These are phyloP conservation scores for Gymnobelideus leadbeateri DNA, from an alignment of 2,113 vertebrate species.

Conservation along the genomic window DNA sequence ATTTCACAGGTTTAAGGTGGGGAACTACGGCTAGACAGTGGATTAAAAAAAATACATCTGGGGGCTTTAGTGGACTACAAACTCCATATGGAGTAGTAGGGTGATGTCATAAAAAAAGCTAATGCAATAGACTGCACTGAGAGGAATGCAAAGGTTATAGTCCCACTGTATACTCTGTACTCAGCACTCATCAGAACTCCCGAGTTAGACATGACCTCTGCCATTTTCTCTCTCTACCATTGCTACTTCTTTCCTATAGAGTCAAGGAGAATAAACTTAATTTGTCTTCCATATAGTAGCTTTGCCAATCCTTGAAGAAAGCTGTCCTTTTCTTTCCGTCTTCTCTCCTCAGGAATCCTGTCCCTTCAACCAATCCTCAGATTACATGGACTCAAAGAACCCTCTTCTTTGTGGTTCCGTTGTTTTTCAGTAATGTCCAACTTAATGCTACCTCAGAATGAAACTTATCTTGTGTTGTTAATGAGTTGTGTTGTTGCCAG, in stretches of 20 bases:
- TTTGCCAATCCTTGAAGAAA: background rate
- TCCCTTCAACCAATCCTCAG: background rate
- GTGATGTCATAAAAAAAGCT: background rate
- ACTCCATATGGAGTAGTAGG: background rate
- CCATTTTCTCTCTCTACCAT: background rate
- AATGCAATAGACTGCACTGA: background rate
- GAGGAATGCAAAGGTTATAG: background rate
- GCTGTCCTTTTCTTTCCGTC: background rate
- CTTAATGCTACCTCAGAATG: background rate
- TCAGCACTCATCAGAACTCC: background rate
- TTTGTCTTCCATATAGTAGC: background rate
- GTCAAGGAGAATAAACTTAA: background rate
- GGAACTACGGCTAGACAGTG: background rate
- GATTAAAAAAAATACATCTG: background rate
- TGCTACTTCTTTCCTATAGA: background rate
- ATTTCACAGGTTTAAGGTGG: background rate
- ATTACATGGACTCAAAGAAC: background rate
- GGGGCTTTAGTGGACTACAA: background rate
- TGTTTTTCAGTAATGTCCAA: background rate
- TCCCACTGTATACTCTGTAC: background rate
- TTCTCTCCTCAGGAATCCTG: background rate
- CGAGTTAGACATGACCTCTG: background rate
- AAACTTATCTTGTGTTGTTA: background rate
- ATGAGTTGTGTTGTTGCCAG: background rate
- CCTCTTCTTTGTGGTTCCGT: background rate